These are phyloP conservation scores for Pelvicachromis taeniatus DNA, from an alignment of 2,113 vertebrate species.

Conservation along the genomic window DNA sequence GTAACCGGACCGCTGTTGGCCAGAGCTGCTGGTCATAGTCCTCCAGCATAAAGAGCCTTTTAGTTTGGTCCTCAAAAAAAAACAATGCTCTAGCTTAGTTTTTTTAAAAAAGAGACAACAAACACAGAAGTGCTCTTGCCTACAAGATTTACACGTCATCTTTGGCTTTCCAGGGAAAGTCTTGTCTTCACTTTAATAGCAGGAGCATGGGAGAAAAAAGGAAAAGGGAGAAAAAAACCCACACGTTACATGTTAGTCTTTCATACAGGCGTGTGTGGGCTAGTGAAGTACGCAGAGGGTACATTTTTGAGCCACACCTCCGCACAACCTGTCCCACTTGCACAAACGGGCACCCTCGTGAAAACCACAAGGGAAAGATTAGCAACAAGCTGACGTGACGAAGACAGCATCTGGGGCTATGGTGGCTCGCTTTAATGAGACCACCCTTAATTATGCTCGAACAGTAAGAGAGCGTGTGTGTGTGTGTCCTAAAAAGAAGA, in stretches of 20 bases:
- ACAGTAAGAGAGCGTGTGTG: background rate
- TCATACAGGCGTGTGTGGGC: background rate
- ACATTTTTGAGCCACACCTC: background rate
- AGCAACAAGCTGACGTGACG: constrained; percentile 13
- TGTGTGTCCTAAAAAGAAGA: background rate
- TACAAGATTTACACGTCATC: background rate
- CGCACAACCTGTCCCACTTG: background rate
- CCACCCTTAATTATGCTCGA: background rate
- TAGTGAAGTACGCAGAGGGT: background rate
- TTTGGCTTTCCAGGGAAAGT: background rate
- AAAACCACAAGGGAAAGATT: constrained; percentile 73
- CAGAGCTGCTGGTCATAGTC: background rate
- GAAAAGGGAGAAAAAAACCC: accelerated
- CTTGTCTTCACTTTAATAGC: background rate
- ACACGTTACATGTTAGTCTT: background rate
- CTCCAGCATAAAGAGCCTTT: background rate
- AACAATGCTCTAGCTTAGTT: background rate
- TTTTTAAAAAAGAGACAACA: background rate
- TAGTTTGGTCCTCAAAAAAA: background rate
- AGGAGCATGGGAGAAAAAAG: background rate
- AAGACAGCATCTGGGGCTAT: background rate
- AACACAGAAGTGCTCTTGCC: background rate
- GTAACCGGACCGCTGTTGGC: constrained; percentile 2
- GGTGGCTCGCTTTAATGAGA: constrained; percentile 6
- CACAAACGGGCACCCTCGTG: constrained; percentile 40